These are phyloP conservation scores for Holacanthus passer DNA, from an alignment of 2,113 vertebrate species.

Conservation along the genomic window DNA sequence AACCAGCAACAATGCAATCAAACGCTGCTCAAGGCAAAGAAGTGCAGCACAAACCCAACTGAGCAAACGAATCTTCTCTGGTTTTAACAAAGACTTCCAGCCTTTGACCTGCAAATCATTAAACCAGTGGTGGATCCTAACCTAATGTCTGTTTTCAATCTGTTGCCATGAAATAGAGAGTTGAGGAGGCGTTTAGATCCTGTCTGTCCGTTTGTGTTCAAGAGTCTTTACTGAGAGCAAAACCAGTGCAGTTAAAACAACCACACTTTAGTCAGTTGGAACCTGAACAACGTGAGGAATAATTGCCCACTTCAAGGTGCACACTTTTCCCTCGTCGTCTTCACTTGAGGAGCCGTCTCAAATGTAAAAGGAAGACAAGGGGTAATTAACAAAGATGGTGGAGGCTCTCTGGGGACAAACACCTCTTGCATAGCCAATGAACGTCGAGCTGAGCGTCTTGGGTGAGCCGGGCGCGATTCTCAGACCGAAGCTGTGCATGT, in stretches of 20 bases:
- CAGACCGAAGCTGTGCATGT: constrained; percentile 33
- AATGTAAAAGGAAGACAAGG: constrained; percentile 49
- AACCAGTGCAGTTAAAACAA: constrained; percentile 2
- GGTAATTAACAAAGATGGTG: constrained; percentile 69
- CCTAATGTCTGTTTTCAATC: background rate
- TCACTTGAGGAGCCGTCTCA: constrained; percentile 24
- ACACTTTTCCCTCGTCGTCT: constrained; percentile 36
- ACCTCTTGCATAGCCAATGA: constrained; percentile 33
- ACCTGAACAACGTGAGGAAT: constrained; percentile 54
- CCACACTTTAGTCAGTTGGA: constrained; percentile 11
- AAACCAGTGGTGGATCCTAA: background rate
- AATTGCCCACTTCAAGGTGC: constrained; percentile 53
- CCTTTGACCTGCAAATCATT: background rate
- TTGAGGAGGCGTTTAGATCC: background rate
- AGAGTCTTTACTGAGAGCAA: background rate
- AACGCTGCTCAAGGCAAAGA: too few relatives aligned
- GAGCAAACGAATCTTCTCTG: too few relatives aligned
- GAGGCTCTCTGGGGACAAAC: constrained; percentile 46
- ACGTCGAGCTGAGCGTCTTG: constrained; percentile 30
- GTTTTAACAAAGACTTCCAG: background rate
- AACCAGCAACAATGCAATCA: too few relatives aligned
- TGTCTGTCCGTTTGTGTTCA: background rate
- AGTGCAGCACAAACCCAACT: too few relatives aligned
- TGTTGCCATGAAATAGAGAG: background rate
- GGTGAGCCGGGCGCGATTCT: constrained; percentile 46